Evolutionary conservation across 2,888 invertebrate species (phyloP), one percentile per base, ranked within the genome.

Genomic region (Agrotis exclamationis): DNA sequence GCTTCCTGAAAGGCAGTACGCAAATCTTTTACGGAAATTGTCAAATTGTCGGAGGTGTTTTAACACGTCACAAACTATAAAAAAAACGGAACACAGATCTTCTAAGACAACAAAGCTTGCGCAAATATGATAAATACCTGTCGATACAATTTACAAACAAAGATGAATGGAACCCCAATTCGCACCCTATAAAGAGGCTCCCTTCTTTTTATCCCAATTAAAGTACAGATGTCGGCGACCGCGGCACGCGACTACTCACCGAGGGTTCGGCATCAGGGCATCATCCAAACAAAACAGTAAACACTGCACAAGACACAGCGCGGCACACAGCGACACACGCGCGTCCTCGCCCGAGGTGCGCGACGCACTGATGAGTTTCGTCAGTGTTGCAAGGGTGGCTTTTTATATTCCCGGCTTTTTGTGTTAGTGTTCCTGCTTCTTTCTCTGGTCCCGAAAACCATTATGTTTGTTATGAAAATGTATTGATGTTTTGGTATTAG

Each of bases 331-430:
- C 33, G 60, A 54, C 63, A 57, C 65, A 82, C 86, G 84, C 79
- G 85, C 87, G 78, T 48, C 71, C 70, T 64, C 77, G 75, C 53
- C 75, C 50, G 74, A 75, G 86, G 79, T 82, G 84, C 87, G 88
- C 88, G 88, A 87, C 91, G 89, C 89, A 93, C 93, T 92, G 90
- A 74, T 78, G 70, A 68, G 53, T 51, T 68, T 64, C n/a, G 62
- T 59, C 47, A 48, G 82, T 71, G 83, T 67, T 83, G 74, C 73
- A 53, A 82, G 60, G 20, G 22, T 48, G 14, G 22, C 39, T 66
- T 56, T 76, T 48, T 14, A 2, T 16, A 22, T 9, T 60, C 67
- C 74, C 56, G 14, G 24, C 20, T 74, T 28, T 71, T 33, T 39
- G 13, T 66, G 16, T 39, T 16, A 48, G 33, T 22, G 7, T 18